A percentile compares a stretch with the other conserved stretches of the same genome.
phyloP scores from a whole-genome alignment of 2,113 vertebrate species.

The Conger conger region DNA sequence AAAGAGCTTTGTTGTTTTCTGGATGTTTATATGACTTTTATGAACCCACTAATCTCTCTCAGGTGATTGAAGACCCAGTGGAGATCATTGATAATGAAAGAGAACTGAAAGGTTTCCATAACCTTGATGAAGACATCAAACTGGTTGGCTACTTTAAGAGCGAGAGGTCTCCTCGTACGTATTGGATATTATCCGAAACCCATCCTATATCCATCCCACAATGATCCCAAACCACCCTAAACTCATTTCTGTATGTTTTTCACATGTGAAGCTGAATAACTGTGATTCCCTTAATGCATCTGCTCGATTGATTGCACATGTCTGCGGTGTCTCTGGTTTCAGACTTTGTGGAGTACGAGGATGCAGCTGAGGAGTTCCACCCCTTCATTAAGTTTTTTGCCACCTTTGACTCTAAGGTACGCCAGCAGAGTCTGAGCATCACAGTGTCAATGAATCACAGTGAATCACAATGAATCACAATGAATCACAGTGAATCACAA shows the following conservation, averaged over 20 bases:
- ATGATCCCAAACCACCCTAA: background rate
- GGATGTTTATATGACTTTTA: background rate
- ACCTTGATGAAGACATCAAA: conserved; percentile 84
- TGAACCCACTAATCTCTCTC: background rate
- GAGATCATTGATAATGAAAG: conserved; percentile 84
- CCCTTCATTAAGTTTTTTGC: conserved; percentile 90
- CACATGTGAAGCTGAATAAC: background rate
- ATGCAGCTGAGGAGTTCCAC: conserved; percentile 87
- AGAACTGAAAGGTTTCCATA: conserved; percentile 84
- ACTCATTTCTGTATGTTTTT: background rate
- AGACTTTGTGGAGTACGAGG: conserved; percentile 85
- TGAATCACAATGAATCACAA: too few relatives aligned
- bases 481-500: too few relatives aligned
- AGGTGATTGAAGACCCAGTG: conserved; percentile 82
- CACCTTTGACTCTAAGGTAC: conserved; percentile 86
- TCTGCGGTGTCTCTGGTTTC: conserved; percentile 31
- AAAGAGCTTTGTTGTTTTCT: background rate
- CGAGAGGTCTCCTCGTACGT: conserved; percentile 82
- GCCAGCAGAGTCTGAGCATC: background rate
- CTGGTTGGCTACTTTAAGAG: conserved; percentile 88
- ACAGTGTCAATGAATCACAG: background rate
- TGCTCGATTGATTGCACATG: too few relatives aligned
- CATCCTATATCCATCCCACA: too few relatives aligned
- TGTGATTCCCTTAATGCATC: too few relatives aligned
- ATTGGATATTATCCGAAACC: background rate